A percentile compares a stretch with the other conserved stretches of the same genome.
Evolutionary conservation across 2,113 vertebrate genomes (phyloP).

Genomic region (Geococcyx californianus): DNA sequence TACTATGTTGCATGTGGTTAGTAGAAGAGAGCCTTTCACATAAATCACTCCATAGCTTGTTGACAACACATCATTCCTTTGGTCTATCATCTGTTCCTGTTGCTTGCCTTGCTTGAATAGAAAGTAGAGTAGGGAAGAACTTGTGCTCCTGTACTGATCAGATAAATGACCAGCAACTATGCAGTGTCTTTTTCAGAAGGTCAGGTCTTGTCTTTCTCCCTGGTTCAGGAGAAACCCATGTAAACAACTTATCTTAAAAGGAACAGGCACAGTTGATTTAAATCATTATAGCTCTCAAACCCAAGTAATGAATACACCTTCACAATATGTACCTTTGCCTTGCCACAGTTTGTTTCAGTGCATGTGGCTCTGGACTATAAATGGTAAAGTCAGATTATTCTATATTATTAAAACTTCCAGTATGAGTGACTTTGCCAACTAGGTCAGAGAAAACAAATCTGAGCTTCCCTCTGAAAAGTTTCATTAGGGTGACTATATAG

Average conservation of each 20-base stretch:
- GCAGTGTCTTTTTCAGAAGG: background rate
- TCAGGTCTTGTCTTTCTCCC: background rate
- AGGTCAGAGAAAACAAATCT: background rate
- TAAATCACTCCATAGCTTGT: background rate
- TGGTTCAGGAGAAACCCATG: rapidly evolving
- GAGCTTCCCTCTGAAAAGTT: background rate
- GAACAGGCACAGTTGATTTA: background rate
- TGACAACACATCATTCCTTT: background rate
- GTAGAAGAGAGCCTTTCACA: background rate
- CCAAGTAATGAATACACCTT: background rate
- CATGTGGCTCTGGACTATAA: background rate
- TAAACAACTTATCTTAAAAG: background rate
- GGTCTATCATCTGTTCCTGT: background rate
- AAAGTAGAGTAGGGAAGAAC: background rate
- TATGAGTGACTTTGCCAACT: background rate
- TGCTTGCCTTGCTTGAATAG: background rate
- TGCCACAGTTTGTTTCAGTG: background rate
- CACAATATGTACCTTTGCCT: background rate
- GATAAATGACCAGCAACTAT: background rate
- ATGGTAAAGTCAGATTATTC: background rate
- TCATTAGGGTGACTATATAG: background rate
- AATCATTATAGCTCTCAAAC: background rate
- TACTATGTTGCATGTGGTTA: background rate
- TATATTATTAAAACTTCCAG: background rate
- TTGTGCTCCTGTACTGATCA: rapidly evolving